Evolutionary conservation across 2,888 invertebrate species (phyloP), one percentile per base, ranked within the genome.

Genomic region (Xestia xanthographa): DNA sequence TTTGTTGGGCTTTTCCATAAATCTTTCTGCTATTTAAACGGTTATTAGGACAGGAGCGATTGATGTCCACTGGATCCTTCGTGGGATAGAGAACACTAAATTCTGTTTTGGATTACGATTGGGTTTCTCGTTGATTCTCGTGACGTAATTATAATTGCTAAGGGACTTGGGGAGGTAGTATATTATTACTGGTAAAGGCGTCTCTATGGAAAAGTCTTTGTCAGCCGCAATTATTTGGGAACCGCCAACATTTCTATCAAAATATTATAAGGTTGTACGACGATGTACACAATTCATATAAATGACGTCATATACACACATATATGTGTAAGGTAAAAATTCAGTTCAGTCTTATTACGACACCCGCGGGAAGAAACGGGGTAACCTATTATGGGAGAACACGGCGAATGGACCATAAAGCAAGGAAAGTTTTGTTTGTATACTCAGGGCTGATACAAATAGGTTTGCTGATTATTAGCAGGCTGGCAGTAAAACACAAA

Each of bases 1-100:
- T 95, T 95, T 95, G 95, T 95, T 94, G 94, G 95, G 94, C 87
- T 94, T 94, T 93, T 92, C 93, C 94, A 95, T 95, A 96, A 95
- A 95, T 96, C 95, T 94, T 92, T 92, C 91, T 92, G 92, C 94
- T 95, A 95, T 94, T 95, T 95, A 95, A 95, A 94, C 95, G 95
- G 94, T 95, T 96, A 95, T 95, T 95, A 95, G 94, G 95, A 94
- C 93, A 91, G 92, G 89, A 92, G 93, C 92, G 94, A 95, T 94
- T 95, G 95, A 95, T 95, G 93, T 93, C 91, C 93, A 88, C 86
- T 86, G 90, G 86, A 89, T 88, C 92, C 90, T 90, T 90, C 88
- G 90, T 88, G 89, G 89, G 90, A 88, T 87, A 82, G 86, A 87
- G 83, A 88, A 83, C 88, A 89, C 87, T 88, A 89, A 87, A 88